phyloP scores from a whole-genome alignment of 2,113 vertebrate species.

The Tricholaema leucomelas region DNA sequence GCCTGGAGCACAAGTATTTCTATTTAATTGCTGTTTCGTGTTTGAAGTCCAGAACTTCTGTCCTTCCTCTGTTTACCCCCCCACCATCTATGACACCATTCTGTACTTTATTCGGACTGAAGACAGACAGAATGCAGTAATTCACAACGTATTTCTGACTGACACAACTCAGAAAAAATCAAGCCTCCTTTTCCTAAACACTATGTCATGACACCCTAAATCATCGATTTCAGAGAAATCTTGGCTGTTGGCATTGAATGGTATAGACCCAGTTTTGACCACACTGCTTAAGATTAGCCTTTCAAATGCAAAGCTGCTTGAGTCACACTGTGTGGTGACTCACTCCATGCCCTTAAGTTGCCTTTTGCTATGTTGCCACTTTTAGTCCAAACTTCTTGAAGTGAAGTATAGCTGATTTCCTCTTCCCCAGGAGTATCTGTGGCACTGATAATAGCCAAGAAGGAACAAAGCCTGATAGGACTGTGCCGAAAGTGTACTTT shows the following conservation, averaged over 20 bases:
- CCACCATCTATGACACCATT: not conserved
- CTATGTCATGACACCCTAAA: not conserved
- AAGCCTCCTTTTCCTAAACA: not conserved
- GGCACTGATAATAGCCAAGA: not conserved
- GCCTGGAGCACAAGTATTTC: not conserved
- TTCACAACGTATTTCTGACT: not conserved
- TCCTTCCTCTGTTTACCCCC: not conserved
- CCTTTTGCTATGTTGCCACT: rapidly evolving
- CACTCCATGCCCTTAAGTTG: rapidly evolving
- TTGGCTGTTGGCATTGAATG: not conserved
- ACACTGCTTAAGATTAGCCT: not conserved
- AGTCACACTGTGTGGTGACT: not conserved
- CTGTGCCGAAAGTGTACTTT: not conserved
- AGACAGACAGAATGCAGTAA: not conserved
- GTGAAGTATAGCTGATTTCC: not conserved
- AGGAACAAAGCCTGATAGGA: not conserved
- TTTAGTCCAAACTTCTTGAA: not conserved
- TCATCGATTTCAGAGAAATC: not conserved
- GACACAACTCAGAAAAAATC: not conserved
- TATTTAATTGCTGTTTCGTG: not conserved
- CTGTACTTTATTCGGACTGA: not conserved
- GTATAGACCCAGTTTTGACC: rapidly evolving
- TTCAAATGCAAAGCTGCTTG: not conserved
- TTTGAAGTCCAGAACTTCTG: too few relatives aligned
- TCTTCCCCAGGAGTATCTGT: not conserved